phyloP scores from a whole-genome alignment of 2,888 invertebrate genomes.

The Baccha elongata region DNA sequence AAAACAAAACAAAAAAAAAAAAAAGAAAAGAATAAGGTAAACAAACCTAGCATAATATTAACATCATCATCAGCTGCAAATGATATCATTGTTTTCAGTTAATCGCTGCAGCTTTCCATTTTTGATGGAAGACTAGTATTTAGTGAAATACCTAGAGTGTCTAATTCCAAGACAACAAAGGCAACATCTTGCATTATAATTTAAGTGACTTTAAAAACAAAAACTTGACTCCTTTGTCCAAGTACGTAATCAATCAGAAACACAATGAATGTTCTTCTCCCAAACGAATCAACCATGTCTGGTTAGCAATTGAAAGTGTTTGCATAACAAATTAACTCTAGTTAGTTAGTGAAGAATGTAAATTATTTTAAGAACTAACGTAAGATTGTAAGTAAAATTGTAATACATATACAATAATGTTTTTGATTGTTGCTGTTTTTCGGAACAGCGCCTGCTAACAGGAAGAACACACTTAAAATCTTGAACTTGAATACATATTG shows the following conservation, averaged over 20 bases:
- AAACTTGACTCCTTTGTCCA: not conserved
- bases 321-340: conserved; percentile 16
- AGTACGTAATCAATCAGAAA: conserved; percentile 13
- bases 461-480: conserved; percentile 24
- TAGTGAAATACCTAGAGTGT: conserved; percentile 7
- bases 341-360: conserved; percentile 4
- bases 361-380: conserved; percentile 21
- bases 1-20: conserved; percentile 13
- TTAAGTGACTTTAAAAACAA: conserved; percentile 32
- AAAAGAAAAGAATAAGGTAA: conserved; percentile 38
- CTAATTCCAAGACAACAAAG: conserved; percentile 22
- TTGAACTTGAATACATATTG: conserved; percentile 54
- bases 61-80: conserved; percentile 18
- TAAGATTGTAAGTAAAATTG: conserved; percentile 13
- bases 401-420: conserved; percentile 14
- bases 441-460: conserved; percentile 7
- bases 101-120: conserved; percentile 20
- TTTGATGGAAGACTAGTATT: conserved; percentile 7
- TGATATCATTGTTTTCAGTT: conserved; percentile 62
- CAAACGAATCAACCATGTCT: not conserved
- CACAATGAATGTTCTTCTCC: conserved; percentile 13
- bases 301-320: conserved; percentile 20
- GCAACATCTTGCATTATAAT: conserved; percentile 36
- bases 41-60: conserved; percentile 27
- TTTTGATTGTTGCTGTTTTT: conserved; percentile 7